These are phyloP conservation scores for Neocrepidodera transversa DNA, from an alignment of 2,888 invertebrate species.

Conservation along the genomic window DNA sequence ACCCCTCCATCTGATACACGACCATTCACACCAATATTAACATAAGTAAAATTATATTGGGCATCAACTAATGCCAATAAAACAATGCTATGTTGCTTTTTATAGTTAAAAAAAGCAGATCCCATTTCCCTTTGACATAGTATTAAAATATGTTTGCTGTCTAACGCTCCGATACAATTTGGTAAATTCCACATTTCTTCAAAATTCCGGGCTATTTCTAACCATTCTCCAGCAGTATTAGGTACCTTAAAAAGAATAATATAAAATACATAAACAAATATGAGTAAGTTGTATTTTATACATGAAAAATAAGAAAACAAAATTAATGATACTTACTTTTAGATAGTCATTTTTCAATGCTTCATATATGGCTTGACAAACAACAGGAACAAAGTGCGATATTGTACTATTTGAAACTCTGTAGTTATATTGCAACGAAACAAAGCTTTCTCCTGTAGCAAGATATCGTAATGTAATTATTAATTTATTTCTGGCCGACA, in stretches of 20 bases:
- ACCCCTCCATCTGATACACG: constrained; percentile 45
- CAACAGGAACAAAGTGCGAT: constrained; percentile 18
- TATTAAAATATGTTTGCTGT: constrained; percentile 45
- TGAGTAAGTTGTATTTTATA: background rate
- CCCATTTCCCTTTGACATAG: constrained; percentile 44
- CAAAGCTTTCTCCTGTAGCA: constrained; percentile 31
- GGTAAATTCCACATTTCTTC: constrained; percentile 41
- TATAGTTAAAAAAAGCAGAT: too few relatives aligned
- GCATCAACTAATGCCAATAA: constrained; percentile 47
- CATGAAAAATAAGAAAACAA: too few relatives aligned
- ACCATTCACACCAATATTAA: too few relatives aligned
- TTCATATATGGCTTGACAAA: constrained; percentile 18
- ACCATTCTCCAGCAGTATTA: constrained; percentile 30
- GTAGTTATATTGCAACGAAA: constrained; percentile 23
- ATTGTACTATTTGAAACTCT: constrained; percentile 25
- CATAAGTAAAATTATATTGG: constrained; percentile 43
- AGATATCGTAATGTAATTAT: constrained; percentile 29
- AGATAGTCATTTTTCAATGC: too few relatives aligned
- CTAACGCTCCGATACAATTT: constrained; percentile 42
- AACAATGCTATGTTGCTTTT: too few relatives aligned
- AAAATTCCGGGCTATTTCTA: constrained; percentile 33
- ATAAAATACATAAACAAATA: too few relatives aligned
- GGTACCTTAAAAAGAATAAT: constrained; percentile 25
- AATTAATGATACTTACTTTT: constrained; percentile 17
- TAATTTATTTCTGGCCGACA: constrained; percentile 25